Evolutionary conservation across 2,113 vertebrate genomes (phyloP), one percentile per base, ranked within the genome.

Genomic region (Rissa tridactyla): DNA sequence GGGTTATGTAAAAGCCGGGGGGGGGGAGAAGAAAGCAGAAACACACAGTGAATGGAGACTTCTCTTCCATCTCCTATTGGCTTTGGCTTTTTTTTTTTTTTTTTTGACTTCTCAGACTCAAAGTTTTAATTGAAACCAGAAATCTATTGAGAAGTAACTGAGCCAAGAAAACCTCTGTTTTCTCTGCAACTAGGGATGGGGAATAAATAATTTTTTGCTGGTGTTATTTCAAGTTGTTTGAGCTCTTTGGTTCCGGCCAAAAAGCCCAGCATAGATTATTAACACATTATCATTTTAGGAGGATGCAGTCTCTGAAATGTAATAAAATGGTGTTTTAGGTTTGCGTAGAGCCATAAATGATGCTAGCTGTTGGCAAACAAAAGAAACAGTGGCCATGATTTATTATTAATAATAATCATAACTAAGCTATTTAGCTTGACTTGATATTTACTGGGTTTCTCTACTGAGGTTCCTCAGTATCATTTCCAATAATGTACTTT

Each of bases 71-170:
- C 78, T 89, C 82, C 90, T 96, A 82, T 66, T 97, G 94, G 93
- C 86, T 91, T 96, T 55, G 81, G 75, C 64, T 86, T 70, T 82
- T 90, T 84, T 81, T 82, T 92, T 84, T 81, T 94, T 84, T 90
- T 81, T 77, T 78, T 77, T 73, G 5, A 52, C 51, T 52, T 52
- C 51, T 27, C 51, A 52, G 26, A 97, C 93, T 96, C 94, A 82
- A 98, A 97, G 95, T 97, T 98, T 98, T 98, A 98, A 98, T 98
- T 98, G 97, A 98, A 98, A 98, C 97, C 98, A 98, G 97, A 98
- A 98, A 96, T 97, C 98, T 97, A 95, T 97, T 97, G 96, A 97
- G 97, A 95, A 96, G 95, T 83, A 97, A 96, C 75, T 46, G 79
- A 96, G 97, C 98, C 98, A 98, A 97, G 94, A 97, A 97, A 97